Evolutionary conservation across 2,113 vertebrate genomes (phyloP).

Genomic region (Chionodraco myersi): DNA sequence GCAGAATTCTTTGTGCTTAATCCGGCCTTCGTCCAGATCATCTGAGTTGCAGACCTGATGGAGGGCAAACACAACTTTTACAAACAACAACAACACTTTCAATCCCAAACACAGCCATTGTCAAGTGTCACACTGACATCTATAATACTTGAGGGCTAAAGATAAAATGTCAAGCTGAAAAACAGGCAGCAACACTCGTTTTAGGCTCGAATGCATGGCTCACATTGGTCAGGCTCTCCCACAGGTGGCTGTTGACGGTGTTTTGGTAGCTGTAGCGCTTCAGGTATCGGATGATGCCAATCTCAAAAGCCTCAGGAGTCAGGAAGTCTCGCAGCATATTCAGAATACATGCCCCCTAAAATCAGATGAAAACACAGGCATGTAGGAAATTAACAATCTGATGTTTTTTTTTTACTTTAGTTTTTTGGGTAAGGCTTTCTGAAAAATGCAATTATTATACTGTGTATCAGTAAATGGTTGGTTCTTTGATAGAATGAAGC

Average conservation of each 20-base stretch:
- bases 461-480: too few relatives aligned
- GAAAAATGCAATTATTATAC: too few relatives aligned
- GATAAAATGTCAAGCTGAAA: not conserved
- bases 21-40: constrained; percentile 57
- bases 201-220: constrained; percentile 64
- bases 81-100: not conserved
- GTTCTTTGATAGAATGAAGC: not conserved
- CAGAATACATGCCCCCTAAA: constrained; percentile 91
- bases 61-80: not conserved
- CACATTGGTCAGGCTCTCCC: constrained; percentile 89
- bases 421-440: too few relatives aligned
- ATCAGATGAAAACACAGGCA: not conserved
- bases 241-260: constrained; percentile 89
- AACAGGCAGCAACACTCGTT: not conserved
- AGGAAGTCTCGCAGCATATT: constrained; percentile 93
- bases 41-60: constrained; percentile 86
- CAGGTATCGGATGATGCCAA: constrained; percentile 88
- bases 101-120: not conserved
- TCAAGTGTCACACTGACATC: not conserved
- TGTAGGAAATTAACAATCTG: not conserved
- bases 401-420: not conserved
- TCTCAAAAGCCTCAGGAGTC: constrained; percentile 87
- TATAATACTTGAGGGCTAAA: not conserved
- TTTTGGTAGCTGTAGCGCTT: constrained; percentile 90
- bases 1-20: constrained; percentile 84